Base-by-base conservation (phyloP, 2,888 invertebrate species). In the Lasius platythorax region DNA sequence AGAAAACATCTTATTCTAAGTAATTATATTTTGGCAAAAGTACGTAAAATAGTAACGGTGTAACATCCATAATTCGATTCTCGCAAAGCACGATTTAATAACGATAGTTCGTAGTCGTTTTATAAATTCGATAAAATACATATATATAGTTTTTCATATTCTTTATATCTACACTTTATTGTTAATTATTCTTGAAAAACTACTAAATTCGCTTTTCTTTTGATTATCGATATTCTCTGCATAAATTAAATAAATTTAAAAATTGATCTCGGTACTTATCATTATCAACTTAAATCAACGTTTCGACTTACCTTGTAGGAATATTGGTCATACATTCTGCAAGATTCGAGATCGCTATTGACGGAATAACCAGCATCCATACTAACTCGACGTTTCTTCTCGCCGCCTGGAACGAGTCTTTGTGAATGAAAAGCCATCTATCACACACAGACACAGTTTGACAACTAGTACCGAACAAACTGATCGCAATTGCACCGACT, bases 241-340 rank as follows among this genome's bases (percentile, higher is more conserved):
- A 23, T 30, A 53, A 53, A 53, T 33, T 37, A 11, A 9, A 58
- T n/a, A n/a, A 30, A 30, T 58, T 5, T 28, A 4, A 40, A 56
- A 23, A 40, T 12, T 18, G 6, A 56, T 40, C 15, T 15, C 12
- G 23, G 15, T 15, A 43, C 9, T 72, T 23, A 23, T 37, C 8
- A 56, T 23, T 37, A 70, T 50, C 6, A 28, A 23, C 23, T 23
- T 23, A 23, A 23, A 23, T 23, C 23, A 30, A 5, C n/a, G 8
- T 37, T 43, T 74, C 28, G 33, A 92, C 94, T 94, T 95, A 96
- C 96, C 96, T 96, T 96, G 95, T 96, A 96, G 91, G 96, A 95
- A 94, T 96, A 96, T 95, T 96, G 96, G 94, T 96, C 96, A 93
- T 96, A 96, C 96, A 96, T 96, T 94, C 96, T 96, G 96, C 96